phyloP scores from a whole-genome alignment of 2,888 invertebrate species.

The Meteorus cinctellus region DNA sequence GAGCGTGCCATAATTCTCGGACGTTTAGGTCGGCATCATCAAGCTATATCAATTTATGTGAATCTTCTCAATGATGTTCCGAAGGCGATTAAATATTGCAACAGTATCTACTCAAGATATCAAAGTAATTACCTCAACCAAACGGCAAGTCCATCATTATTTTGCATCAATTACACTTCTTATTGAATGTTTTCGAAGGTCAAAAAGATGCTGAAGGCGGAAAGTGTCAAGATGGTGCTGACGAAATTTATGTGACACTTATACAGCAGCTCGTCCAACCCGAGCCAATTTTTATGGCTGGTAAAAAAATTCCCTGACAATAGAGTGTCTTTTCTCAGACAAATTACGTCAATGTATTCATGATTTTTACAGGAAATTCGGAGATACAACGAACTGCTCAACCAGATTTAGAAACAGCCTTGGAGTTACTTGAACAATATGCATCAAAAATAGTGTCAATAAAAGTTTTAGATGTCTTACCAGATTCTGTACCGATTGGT shows the following conservation, averaged over 20 bases:
- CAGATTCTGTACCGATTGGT: constrained; percentile 85
- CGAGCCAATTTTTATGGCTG: constrained; percentile 60
- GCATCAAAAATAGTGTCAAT: constrained; percentile 89
- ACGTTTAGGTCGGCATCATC: constrained; percentile 91
- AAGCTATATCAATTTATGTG: constrained; percentile 94
- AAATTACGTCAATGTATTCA: constrained; percentile 54
- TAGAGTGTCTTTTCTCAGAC: constrained; percentile 16
- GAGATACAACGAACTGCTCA: constrained; percentile 76
- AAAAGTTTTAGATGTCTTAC: constrained; percentile 86
- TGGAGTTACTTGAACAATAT: constrained; percentile 87
- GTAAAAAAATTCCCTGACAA: constrained; percentile 48
- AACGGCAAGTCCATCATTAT: neutral
- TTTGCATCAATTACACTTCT: neutral
- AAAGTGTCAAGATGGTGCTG: constrained; percentile 64
- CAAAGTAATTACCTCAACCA: constrained; percentile 58
- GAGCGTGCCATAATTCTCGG: constrained; percentile 97
- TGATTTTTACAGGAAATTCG: constrained; percentile 54
- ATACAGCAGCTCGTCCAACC: constrained; percentile 77
- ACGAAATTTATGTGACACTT: constrained; percentile 76
- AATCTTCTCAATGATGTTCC: constrained; percentile 88
- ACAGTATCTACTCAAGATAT: constrained; percentile 78
- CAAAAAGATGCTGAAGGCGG: constrained; percentile 58
- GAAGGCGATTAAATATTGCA: constrained; percentile 90
- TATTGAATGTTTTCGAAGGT: constrained; percentile 48
- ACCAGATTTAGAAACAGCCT: constrained; percentile 86